Evolutionary conservation across 1,140 invertebrate species (phyloP).

Genomic region (Pseudachorutes palmiensis): DNA sequence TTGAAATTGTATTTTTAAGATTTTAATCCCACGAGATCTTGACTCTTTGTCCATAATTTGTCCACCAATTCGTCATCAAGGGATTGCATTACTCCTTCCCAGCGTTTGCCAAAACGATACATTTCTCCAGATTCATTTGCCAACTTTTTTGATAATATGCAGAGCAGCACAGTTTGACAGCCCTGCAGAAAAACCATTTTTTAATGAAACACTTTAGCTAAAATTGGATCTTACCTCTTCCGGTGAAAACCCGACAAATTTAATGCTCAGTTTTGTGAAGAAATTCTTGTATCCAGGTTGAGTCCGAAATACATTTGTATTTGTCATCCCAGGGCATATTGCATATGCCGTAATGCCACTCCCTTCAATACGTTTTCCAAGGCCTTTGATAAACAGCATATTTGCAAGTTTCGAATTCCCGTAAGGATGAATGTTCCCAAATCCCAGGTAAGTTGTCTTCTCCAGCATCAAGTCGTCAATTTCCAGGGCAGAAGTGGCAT

Average conservation of each 20-base stretch:
- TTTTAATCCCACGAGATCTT: constrained; percentile 10
- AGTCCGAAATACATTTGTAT: constrained; percentile 46
- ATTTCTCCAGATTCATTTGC: constrained; percentile 11
- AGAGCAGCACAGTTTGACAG: constrained; percentile 18
- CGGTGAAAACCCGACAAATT: constrained; percentile 41
- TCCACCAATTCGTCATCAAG: neutral
- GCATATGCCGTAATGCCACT: constrained; percentile 45
- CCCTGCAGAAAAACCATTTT: neutral
- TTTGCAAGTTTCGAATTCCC: constrained; percentile 44
- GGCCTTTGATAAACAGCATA: constrained; percentile 41
- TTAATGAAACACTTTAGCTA: neutral
- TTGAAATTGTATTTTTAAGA: neutral
- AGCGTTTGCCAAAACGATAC: constrained; percentile 9
- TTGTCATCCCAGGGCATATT: constrained; percentile 48
- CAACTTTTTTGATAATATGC: constrained; percentile 6
- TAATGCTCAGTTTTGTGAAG: constrained; percentile 39
- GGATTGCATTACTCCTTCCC: constrained; percentile 8
- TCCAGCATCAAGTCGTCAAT: constrained; percentile 45
- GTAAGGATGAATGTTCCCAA: constrained; percentile 43
- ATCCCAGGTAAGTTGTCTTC: constrained; percentile 28
- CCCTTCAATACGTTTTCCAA: constrained; percentile 40
- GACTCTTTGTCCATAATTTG: constrained; percentile 11
- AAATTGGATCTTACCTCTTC: constrained; percentile 3
- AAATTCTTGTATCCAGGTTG: constrained; percentile 36
- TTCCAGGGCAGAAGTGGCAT: constrained; percentile 29